Percentiles rank a stretch among this genome's conserved stretches.
Evolutionary conservation across 2,797 vertebrate species (phyloP).

Genomic region (Remorina albescens): DNA sequence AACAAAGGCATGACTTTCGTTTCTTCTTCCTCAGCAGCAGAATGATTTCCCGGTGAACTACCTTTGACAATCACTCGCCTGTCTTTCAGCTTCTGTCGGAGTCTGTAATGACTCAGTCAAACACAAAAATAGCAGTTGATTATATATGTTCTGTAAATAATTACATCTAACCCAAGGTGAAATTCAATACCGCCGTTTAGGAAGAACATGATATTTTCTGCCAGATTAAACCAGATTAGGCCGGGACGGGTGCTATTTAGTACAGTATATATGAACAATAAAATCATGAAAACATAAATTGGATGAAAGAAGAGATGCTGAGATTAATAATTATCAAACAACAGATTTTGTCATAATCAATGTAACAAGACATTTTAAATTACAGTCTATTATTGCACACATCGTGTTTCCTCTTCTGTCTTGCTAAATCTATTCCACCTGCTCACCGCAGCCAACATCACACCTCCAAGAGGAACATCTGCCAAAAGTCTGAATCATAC

Average conservation of each 20-base stretch:
- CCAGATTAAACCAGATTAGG: slow-evolving; percentile 65
- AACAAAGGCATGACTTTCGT: slow-evolving; percentile 56
- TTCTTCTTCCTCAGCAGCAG: slow-evolving; percentile 42
- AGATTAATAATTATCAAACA: slow-evolving; percentile 57
- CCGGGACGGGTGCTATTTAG: slow-evolving; percentile 61
- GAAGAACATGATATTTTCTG: slow-evolving; percentile 66
- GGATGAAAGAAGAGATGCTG: slow-evolving; percentile 49
- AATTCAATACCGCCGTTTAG: slow-evolving; percentile 69
- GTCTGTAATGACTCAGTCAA: slow-evolving; percentile 51
- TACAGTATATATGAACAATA: slow-evolving; percentile 63
- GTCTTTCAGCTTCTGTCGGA: slow-evolving; percentile 25
- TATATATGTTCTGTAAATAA: slow-evolving; percentile 67
- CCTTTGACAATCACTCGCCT: slow-evolving; percentile 19
- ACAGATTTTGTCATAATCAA: slow-evolving; percentile 38
- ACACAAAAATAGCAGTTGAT: slow-evolving; percentile 44
- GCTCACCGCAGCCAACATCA: slow-evolving; percentile 64
- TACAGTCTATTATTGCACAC: slow-evolving; percentile 38
- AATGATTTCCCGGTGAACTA: slow-evolving; percentile 32
- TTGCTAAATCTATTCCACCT: slow-evolving; percentile 71
- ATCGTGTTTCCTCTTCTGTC: slow-evolving; percentile 32
- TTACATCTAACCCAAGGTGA: slow-evolving; percentile 63
- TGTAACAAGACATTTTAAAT: slow-evolving; percentile 51
- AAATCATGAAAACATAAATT: slow-evolving; percentile 58
- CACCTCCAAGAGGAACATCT: slow-evolving; percentile 71
- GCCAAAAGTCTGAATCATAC: slow-evolving; percentile 70